Percentiles rank a stretch among this genome's conserved stretches.
These are phyloP conservation scores for Manis javanica DNA, from an alignment of 2,797 vertebrate genomes.

Conservation along the genomic window DNA sequence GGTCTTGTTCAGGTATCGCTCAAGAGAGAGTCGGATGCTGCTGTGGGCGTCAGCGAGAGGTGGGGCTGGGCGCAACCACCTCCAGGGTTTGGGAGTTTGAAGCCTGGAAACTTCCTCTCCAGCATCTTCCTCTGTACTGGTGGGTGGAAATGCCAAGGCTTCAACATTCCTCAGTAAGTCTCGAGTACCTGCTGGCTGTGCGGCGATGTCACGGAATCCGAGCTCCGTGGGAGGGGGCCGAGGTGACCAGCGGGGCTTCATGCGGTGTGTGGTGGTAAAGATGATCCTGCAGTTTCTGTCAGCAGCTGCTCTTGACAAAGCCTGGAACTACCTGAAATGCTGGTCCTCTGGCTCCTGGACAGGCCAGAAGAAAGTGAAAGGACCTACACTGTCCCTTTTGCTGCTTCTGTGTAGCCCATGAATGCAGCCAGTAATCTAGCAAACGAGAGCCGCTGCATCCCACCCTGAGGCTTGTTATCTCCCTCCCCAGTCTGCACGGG, in stretches of 20 bases:
- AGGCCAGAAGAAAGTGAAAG: neutral
- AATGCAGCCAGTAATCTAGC: neutral
- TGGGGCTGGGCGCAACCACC: neutral
- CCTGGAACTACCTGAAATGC: neutral
- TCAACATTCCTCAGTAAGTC: neutral
- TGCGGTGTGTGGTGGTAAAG: neutral
- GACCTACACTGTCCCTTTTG: neutral
- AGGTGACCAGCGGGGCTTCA: neutral
- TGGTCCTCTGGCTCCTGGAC: neutral
- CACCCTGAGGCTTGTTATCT: neutral
- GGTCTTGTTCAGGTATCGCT: neutral
- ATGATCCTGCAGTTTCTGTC: neutral
- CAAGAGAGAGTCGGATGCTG: neutral
- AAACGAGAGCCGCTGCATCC: neutral
- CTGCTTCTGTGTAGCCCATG: neutral
- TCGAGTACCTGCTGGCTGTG: too few relatives aligned
- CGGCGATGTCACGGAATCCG: neutral
- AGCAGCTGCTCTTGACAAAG: conserved; percentile 12
- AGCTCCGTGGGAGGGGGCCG: neutral
- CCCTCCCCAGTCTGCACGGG: neutral
- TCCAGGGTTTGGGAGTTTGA: neutral
- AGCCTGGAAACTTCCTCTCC: neutral
- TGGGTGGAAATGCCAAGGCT: neutral
- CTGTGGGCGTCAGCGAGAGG: neutral
- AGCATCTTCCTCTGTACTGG: neutral